Conservation (phyloP, 2,113 vertebrate genomes). For the Sinocyclocheilus rhinocerous region DNA sequence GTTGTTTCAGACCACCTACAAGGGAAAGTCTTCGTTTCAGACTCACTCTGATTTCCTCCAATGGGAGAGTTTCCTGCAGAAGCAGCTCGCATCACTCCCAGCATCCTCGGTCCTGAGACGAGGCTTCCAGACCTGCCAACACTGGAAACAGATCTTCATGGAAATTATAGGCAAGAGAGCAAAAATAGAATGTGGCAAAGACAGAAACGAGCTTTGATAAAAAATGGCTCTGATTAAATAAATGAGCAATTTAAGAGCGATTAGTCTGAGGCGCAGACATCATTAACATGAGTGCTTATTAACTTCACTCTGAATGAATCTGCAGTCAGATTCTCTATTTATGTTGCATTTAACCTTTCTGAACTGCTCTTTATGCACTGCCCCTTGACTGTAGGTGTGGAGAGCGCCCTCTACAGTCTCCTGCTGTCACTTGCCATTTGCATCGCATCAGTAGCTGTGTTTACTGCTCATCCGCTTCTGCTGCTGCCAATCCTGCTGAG, state of each 20-base stretch:
- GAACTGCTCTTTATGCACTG: neutral
- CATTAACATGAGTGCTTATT: conserved; percentile 3
- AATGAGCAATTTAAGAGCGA: conserved; percentile 1
- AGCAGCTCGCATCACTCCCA: conserved; percentile 86
- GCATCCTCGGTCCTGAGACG: conserved; percentile 81
- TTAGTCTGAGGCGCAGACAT: conserved; percentile 20
- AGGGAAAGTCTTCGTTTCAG: conserved; percentile 97
- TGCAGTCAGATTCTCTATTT: neutral
- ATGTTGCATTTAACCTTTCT: conserved; percentile 20
- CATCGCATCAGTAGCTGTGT: conserved; percentile 88
- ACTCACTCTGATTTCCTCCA: conserved; percentile 93
- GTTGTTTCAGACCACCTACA: conserved; percentile 89
- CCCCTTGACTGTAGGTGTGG: conserved; percentile 80
- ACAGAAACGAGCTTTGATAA: neutral
- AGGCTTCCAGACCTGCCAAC: conserved; percentile 97
- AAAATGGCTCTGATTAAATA: neutral
- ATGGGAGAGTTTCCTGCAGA: conserved; percentile 93
- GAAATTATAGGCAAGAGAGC: conserved; percentile 88
- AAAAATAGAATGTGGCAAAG: no score
- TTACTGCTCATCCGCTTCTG: conserved; percentile 91
- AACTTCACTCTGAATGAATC: neutral
- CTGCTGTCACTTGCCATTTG: conserved; percentile 93
- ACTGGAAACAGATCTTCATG: conserved; percentile 99
- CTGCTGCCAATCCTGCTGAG: conserved; percentile 91
- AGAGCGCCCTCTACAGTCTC: conserved; percentile 93